These are phyloP conservation scores for Diachasmimorpha longicaudata DNA, from an alignment of 1,140 invertebrate genomes.

Conservation along the genomic window DNA sequence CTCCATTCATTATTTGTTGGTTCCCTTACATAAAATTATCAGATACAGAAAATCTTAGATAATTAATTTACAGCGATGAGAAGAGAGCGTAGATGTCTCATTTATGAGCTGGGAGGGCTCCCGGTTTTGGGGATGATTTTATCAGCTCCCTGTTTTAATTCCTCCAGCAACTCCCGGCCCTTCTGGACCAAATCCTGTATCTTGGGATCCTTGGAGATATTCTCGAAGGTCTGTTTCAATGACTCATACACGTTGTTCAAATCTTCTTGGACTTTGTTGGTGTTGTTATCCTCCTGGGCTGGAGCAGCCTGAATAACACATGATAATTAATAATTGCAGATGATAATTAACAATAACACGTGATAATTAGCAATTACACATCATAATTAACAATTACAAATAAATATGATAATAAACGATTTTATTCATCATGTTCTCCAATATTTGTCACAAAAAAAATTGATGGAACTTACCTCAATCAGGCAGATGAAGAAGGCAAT, in stretches of 20 bases:
- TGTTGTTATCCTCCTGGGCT: not conserved
- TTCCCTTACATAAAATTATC: too few relatives aligned
- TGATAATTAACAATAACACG: too few relatives aligned
- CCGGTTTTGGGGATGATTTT: slow-evolving; percentile 30
- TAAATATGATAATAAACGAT: not conserved
- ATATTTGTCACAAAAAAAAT: not conserved
- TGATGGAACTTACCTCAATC: slow-evolving; percentile 33
- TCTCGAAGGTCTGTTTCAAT: slow-evolving; percentile 21
- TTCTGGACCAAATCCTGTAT: slow-evolving; percentile 22
- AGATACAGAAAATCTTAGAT: too few relatives aligned
- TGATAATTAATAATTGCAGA: too few relatives aligned
- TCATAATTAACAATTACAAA: too few relatives aligned
- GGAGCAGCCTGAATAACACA: slow-evolving; percentile 21
- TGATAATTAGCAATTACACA: too few relatives aligned
- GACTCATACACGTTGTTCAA: slow-evolving; percentile 14
- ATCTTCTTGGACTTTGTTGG: slow-evolving; percentile 7
- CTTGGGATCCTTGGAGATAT: slow-evolving; percentile 17
- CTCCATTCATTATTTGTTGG: too few relatives aligned
- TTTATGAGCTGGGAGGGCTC: not conserved
- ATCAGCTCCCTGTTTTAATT: slow-evolving; percentile 7
- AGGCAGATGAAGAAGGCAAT: slow-evolving; percentile 22
- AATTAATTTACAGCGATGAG: not conserved
- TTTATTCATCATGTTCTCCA: not conserved
- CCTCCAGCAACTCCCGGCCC: slow-evolving; percentile 10
- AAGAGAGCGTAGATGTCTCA: not conserved